Evolutionary conservation across 2,797 vertebrate genomes (phyloP), one percentile per base, ranked within the genome.

Genomic region (Onychomys torridus): DNA sequence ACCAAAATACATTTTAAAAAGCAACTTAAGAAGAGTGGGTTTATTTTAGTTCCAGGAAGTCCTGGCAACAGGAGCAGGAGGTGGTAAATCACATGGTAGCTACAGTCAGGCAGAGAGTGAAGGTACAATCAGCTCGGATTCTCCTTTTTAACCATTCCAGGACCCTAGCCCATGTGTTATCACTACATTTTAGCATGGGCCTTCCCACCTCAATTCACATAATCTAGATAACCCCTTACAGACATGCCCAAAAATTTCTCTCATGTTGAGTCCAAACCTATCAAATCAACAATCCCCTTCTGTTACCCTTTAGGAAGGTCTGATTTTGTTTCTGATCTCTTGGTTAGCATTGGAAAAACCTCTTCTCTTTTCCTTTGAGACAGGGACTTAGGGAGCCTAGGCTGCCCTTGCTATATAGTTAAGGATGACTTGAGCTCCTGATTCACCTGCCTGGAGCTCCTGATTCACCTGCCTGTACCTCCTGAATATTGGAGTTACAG

Each of bases 251-350:
- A n/a, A 71, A 40, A 73, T 17, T 23, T 37, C 77, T 83, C 40
- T 55, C 37, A 40, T 43, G 85, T 40, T 21, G 16, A 59, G n/a
- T 57, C 69, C 55, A 86, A 86, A 37, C 34, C 23, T 55, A 71
- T 11, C 40, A 89, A 76, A 77, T 76, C 40, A 61, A 63, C 73
- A 63, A 23, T 63, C 6, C 1, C 3, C 13, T 3, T 83, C 67
- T 71, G 34, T 83, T 77, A 37, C 12, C 93, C 46, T 79, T 76
- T 37, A 89, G 46, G 34, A 86, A 83, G 29, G 23, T 65, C 40
- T 81, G 69, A 43, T 34, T 94, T 81, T 91, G 86, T 69, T 65
- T 91, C 86, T 34, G 65, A 52, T 61, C 52, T 93, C 84, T n/a
- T 81, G 46, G 76, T 40, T 81, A 34, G n/a, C 37, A 0, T 79